Percentiles rank a stretch among this genome's conserved stretches.
phyloP scores from a whole-genome alignment of 2,888 invertebrate species.

The Apeira syringaria region DNA sequence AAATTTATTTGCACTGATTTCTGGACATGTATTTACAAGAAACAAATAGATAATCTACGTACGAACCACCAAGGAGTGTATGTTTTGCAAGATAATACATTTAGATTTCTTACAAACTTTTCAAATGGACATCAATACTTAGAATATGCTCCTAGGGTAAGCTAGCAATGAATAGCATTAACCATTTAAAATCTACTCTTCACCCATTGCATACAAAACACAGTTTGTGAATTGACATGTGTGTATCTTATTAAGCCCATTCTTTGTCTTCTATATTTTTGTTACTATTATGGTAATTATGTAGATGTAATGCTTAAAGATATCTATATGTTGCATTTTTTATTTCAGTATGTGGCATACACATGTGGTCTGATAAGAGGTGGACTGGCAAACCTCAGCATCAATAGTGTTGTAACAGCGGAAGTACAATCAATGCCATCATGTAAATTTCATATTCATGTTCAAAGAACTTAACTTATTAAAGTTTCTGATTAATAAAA shows the following conservation, averaged over 20 bases:
- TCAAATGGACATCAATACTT: constrained; percentile 95
- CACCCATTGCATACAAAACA: no score
- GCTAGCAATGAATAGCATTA: constrained; percentile 27
- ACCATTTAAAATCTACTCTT: no score
- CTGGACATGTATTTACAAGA: constrained; percentile 98
- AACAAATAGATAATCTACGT: constrained; percentile 98
- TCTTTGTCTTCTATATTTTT: no score
- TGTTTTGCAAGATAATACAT: constrained; percentile 97
- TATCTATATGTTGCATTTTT: no score
- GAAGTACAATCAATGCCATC: constrained; percentile 96
- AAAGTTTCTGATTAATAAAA: no score
- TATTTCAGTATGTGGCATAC: constrained; percentile 92
- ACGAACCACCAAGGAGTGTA: constrained; percentile 99
- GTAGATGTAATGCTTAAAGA: no score
- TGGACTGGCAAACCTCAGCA: constrained; percentile 96
- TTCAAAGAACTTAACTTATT: constrained; percentile 87
- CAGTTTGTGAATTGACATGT: no score
- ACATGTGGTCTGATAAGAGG: constrained; percentile 98
- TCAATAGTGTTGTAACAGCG: constrained; percentile 96
- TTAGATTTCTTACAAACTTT: constrained; percentile 94
- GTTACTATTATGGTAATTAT: no score
- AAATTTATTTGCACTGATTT: constrained; percentile 99
- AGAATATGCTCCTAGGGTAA: constrained; percentile 93
- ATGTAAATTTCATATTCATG: constrained; percentile 96
- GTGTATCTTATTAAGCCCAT: no score